A percentile compares a stretch with the other conserved stretches of the same genome.
These are phyloP conservation scores for Gadopsis bispinosus DNA, from an alignment of 2,797 vertebrate species.

Conservation along the genomic window DNA sequence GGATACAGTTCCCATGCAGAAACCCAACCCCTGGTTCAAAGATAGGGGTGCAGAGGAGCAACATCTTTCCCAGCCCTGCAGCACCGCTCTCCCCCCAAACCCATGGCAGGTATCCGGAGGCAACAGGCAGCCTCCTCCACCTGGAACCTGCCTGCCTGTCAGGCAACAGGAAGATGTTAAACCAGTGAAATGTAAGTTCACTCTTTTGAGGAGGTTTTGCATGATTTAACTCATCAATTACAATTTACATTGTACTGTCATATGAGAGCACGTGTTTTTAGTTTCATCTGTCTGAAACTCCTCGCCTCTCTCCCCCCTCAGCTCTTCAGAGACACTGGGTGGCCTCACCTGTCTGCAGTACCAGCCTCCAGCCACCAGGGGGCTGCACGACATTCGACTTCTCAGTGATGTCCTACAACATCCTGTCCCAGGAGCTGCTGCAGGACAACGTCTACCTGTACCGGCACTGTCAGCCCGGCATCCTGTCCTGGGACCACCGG, in stretches of 20 bases:
- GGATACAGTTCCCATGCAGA: not conserved
- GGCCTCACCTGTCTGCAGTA: slow-evolving; percentile 75
- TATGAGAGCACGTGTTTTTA: not conserved
- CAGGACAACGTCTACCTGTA: slow-evolving; percentile 93
- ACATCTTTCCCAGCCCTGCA: too few species aligned
- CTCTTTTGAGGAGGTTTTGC: not conserved
- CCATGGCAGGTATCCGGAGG: not conserved
- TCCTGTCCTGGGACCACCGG: slow-evolving; percentile 89
- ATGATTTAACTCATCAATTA: too few species aligned
- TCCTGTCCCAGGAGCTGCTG: slow-evolving; percentile 95
- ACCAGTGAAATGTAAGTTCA: slow-evolving; percentile 30
- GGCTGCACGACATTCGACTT: slow-evolving; percentile 87
- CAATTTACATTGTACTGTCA: too few species aligned
- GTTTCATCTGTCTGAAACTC: not conserved
- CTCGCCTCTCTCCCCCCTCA: slow-evolving; percentile 23
- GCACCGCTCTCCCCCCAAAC: not conserved
- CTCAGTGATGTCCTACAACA: slow-evolving; percentile 97
- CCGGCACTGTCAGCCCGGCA: slow-evolving; percentile 86
- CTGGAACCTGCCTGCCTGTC: not conserved
- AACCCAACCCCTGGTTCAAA: slow-evolving; percentile 52
- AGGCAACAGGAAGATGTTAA: not conserved
- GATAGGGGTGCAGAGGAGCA: not conserved
- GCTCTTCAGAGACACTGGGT: slow-evolving; percentile 90
- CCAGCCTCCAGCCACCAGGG: slow-evolving; percentile 55
- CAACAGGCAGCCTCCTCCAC: not conserved